Evolutionary conservation across 2,797 vertebrate species (phyloP).

Genomic region (Melanogrammus aeglefinus): DNA sequence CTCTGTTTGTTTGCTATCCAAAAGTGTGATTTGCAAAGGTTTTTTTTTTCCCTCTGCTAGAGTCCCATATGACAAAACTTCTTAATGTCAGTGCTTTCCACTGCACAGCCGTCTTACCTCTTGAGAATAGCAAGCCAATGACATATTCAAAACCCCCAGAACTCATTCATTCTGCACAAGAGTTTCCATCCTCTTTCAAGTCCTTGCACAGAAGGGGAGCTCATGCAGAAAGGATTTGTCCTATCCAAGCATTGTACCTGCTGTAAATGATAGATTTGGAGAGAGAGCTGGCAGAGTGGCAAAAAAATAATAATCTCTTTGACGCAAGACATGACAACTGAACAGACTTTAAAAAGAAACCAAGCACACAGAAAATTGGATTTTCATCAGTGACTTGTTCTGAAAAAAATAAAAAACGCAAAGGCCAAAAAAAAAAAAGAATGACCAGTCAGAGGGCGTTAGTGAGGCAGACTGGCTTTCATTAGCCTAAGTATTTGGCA

Average conservation of each 20-base stretch:
- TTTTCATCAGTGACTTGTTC: conserved; percentile 75
- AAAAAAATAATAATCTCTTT: conserved; percentile 70
- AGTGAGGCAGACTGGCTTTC: conserved; percentile 74
- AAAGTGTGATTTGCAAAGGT: conserved; percentile 38
- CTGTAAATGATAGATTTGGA: conserved; percentile 75
- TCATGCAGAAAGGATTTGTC: conserved; percentile 75
- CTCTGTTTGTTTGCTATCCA: conserved; percentile 33
- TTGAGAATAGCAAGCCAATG: conserved; percentile 59
- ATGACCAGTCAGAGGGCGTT: conserved; percentile 73
- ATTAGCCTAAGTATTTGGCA: conserved; percentile 76
- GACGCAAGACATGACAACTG: conserved; percentile 74
- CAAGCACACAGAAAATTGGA: conserved; percentile 77
- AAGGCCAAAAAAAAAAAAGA: conserved; percentile 22
- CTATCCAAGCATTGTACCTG: conserved; percentile 72
- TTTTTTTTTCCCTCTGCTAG: conserved; percentile 23
- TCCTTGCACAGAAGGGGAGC: conserved; percentile 59
- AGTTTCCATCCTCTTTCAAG: conserved; percentile 61
- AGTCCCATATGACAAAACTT: conserved; percentile 49
- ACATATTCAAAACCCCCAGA: conserved; percentile 66
- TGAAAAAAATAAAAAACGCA: conserved; percentile 45
- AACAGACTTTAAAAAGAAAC: conserved; percentile 73
- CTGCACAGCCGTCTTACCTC: conserved; percentile 35
- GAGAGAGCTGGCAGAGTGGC: conserved; percentile 61
- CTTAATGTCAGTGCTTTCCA: conserved; percentile 48
- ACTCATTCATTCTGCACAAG: conserved; percentile 62